A percentile compares a stretch with the other conserved stretches of the same genome.
These are phyloP conservation scores for Lamellibrachia satsuma DNA, from an alignment of 2,888 invertebrate genomes.

Conservation along the genomic window DNA sequence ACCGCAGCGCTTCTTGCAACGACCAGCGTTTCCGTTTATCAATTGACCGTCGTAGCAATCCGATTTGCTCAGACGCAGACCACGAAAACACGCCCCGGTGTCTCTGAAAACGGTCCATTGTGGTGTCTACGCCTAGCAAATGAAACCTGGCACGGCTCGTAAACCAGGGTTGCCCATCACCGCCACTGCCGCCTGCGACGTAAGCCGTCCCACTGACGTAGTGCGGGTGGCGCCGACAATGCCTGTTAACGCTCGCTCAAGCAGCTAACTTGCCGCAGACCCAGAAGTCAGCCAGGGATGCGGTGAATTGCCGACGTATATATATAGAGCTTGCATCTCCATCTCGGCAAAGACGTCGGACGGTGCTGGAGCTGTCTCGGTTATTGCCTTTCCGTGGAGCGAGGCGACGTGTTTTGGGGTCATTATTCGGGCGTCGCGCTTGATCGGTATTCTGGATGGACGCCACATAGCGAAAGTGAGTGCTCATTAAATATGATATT, in stretches of 20 bases:
- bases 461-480: not conserved
- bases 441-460: not conserved
- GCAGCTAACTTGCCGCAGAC: slow-evolving; percentile 13
- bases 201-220: not conserved
- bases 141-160: not conserved
- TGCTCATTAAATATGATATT: not conserved
- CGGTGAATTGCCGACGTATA: not conserved
- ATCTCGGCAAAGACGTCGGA: not conserved
- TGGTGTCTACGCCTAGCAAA: not conserved
- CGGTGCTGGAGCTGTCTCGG: not conserved
- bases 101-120: not conserved
- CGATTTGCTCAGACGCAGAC: not conserved
- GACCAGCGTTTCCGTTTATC: not conserved
- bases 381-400: not conserved
- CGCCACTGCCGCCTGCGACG: not conserved
- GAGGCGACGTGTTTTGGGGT: not conserved
- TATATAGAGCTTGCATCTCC: not conserved
- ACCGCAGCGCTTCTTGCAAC: not conserved
- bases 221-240: not conserved
- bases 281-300: not conserved
- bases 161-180: not conserved
- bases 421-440: not conserved
- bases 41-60: not conserved
- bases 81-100: not conserved
- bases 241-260: not conserved